Evolutionary conservation across 2,888 invertebrate species (phyloP), one percentile per base, ranked within the genome.

Genomic region (Deilephila elpenor): DNA sequence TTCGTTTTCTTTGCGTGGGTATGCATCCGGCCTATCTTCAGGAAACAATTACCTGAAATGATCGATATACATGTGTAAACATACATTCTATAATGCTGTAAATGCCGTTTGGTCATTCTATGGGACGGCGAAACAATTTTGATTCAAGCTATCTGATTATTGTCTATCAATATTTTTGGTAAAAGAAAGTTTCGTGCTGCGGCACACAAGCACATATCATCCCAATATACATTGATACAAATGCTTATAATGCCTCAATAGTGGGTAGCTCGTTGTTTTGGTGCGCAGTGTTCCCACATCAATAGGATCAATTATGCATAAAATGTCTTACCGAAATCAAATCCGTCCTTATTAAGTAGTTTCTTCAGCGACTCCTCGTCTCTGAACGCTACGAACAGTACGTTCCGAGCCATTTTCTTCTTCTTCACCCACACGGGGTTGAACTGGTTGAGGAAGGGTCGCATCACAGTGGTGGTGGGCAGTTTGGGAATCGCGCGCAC

Each of bases 401-500:
- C 5, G 6, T 25, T 67, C 67, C 67, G 5, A 0, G 17, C 51
- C 14, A 51, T 17, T 17, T 51, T 67, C 5, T 67, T 11, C 25
- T 25, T 67, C 67, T 51, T 44, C 25, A 67, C 51, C 67, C 67
- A 67, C 0, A 67, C 25, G 1, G 67, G 67, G 6, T 67, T 51
- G 67, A 67, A 67, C 2, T 44, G 67, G 14, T 67, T 25, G 4
- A 67, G 25, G 51, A 67, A 67, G 17, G 44, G 51, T 14, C 67
- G 44, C 20, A 67, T 67, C 25, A 44, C 44, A 6, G 51, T 44
- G 3, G 51, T 67, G 2, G 67, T 44, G 6, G 67, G 67, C 25
- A 67, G 25, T 67, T 51, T 67, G 20, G 67, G 67, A 25, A 25
- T 20, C 6, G 25, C 67, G 17, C 67, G 67, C 67, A 67, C 67